phyloP scores from a whole-genome alignment of 2,797 vertebrate genomes.

The Melanotaenia nigrans region DNA sequence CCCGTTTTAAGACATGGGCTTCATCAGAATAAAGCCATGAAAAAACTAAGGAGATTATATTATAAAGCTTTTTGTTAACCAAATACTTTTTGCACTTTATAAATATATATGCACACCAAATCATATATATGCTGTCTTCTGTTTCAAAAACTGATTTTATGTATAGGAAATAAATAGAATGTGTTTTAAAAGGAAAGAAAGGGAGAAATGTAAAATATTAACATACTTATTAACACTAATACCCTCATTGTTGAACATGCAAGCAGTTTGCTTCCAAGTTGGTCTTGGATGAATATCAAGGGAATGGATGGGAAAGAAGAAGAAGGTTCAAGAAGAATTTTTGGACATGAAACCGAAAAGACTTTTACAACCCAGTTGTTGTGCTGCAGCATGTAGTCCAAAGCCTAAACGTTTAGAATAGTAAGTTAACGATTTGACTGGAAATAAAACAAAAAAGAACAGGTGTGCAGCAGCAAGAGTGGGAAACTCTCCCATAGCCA shows the following conservation, averaged over 20 bases:
- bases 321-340: slow-evolving; percentile 32
- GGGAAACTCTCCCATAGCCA: not conserved
- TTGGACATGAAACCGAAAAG: slow-evolving; percentile 1
- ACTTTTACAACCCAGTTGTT: not conserved
- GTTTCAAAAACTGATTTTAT: slow-evolving; percentile 43
- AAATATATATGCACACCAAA: slow-evolving; percentile 74
- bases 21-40: slow-evolving; percentile 34
- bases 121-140: slow-evolving; percentile 52
- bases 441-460: not conserved
- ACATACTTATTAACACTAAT: slow-evolving; percentile 45
- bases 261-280: slow-evolving; percentile 1
- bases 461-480: not conserved
- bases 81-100: slow-evolving; percentile 81
- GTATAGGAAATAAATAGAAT: slow-evolving; percentile 45
- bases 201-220: slow-evolving; percentile 20
- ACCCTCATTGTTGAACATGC: slow-evolving; percentile 20
- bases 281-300: slow-evolving; percentile 20
- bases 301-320: slow-evolving; percentile 1
- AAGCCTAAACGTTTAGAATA: not conserved
- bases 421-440: not conserved
- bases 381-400: slow-evolving; percentile 28
- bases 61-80: slow-evolving; percentile 66
- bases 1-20: slow-evolving; percentile 16
- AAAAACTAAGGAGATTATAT: slow-evolving; percentile 53
- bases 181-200: slow-evolving; percentile 24